These are phyloP conservation scores for human DNA, from an alignment of 2,113 vertebrate genomes.

Conservation along the genomic window GRCh38 chr5:94416001-94416500, in stretches of 20 bases:
- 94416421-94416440: neutral
- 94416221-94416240: conserved; percentile 13
- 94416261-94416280: conserved; percentile 49
- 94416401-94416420: neutral
- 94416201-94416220: conserved; percentile 22
- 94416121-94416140: neutral
- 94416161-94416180: conserved; percentile 29
- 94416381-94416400: neutral
- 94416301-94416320: neutral
- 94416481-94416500: neutral
- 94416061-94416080: neutral
- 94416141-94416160: conserved; percentile 3
- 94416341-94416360: neutral
- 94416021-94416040: conserved; percentile 28
- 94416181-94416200: neutral
- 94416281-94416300: conserved; percentile 33
- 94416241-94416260: conserved; percentile 14
- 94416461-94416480: neutral
- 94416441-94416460: neutral
- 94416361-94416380: neutral
- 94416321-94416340: neutral
- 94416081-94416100: neutral
- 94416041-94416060: neutral
- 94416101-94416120: neutral
- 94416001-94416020: neutral